Base-by-base conservation (phyloP, 1,140 invertebrate species). In the Papilio polytes region DNA sequence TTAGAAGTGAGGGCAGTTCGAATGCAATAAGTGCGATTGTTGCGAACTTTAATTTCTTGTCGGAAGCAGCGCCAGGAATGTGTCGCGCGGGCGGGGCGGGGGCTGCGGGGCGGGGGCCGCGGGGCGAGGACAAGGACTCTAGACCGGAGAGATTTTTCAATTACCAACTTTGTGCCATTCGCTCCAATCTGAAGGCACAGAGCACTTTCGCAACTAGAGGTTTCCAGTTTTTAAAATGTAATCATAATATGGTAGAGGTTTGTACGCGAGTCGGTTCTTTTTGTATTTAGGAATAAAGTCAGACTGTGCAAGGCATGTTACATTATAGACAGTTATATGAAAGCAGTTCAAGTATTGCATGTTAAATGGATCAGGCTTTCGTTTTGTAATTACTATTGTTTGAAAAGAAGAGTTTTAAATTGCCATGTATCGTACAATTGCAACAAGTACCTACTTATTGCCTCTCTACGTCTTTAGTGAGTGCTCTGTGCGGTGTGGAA, bases 81-180 rank as follows among this genome's bases (percentile, higher is more conserved):
- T 81, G 79, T 83, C 76, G 59, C 53, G 10, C 46, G 72, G 13
- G 41, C 41, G 9, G 10, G 77, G 82, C 86, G 80, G 76, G 78
- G 80, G 41, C 6, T 78, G 63, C 63, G 51, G 84, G 59, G 83
- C 77, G 78, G 31, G 31, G 31, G 31, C 31, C 31, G 31, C 31
- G 74, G 81, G 81, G 70, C 51, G 79, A 80, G 85, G 81, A 81
- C 81, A 82, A 70, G 76, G 85, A 80, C 80, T 56, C 53, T 78
- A 78, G 86, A 89, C 85, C 91, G 90, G 91, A 93, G 93, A 93
- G 92, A 94, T 94, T 94, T 94, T 94, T 94, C 93, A 94, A 94
- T 94, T 94, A 94, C 91, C 90, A 94, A 94, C 92, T 94, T 94
- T 94, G 92, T 94, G 90, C 91, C 89, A 86, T 86, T 86, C 89